phyloP scores from a whole-genome alignment of 2,113 vertebrate species.

The Lampris megalopsis region DNA sequence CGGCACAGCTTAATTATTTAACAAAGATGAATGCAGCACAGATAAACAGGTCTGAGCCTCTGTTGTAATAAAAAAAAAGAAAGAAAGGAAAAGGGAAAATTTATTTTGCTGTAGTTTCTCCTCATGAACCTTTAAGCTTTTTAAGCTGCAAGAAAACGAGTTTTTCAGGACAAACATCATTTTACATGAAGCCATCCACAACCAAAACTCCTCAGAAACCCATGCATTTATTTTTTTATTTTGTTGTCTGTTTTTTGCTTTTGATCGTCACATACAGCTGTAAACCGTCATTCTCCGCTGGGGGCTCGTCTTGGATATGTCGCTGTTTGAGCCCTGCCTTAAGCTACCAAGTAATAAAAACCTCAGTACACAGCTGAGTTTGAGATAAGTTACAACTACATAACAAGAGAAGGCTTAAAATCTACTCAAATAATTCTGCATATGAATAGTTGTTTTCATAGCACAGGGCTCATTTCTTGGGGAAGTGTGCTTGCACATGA shows the following conservation, averaged over 20 bases:
- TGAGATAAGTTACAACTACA: slow-evolving; percentile 57
- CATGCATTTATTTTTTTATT: background rate
- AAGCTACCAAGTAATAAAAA: slow-evolving; percentile 8
- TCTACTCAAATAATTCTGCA: slow-evolving; percentile 46
- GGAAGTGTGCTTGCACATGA: slow-evolving; percentile 61
- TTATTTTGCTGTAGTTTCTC: no score
- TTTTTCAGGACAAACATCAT: background rate
- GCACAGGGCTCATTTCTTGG: slow-evolving; percentile 34
- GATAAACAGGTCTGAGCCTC: no score
- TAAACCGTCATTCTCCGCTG: slow-evolving; percentile 15
- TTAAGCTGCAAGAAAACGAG: no score
- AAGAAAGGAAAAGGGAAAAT: no score
- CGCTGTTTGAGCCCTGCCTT: background rate
- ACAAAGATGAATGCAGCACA: no score
- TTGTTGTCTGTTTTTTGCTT: background rate
- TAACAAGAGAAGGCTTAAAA: slow-evolving; percentile 40
- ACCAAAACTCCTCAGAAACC: slow-evolving; percentile 7
- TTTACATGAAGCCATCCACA: slow-evolving; percentile 2
- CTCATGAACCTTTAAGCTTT: no score
- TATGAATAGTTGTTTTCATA: slow-evolving; percentile 64
- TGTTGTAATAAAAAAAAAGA: no score
- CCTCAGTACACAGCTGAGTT: slow-evolving; percentile 20
- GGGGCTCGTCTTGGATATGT: background rate
- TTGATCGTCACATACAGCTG: background rate
- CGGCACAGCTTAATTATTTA: no score